Evolutionary conservation across 2,888 invertebrate species (phyloP).

Genomic region (Thymelicus sylvestris): DNA sequence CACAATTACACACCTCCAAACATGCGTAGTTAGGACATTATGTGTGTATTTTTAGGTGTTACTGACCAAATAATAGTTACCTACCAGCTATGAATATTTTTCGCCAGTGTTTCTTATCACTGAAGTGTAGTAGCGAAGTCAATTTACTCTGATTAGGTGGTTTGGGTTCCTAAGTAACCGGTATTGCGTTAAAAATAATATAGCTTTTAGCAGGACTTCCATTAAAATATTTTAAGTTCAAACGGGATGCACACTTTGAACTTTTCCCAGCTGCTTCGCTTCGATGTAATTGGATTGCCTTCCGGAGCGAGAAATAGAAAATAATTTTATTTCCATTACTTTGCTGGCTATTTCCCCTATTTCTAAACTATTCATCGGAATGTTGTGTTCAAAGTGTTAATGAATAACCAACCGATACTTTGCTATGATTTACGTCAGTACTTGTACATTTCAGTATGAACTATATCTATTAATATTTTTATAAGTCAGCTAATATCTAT

Average conservation of each 20-base stretch:
- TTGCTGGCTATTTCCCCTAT: constrained; percentile 4
- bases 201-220: background rate
- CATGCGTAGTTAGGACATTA: too few species aligned
- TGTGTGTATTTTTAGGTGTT: too few species aligned
- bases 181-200: background rate
- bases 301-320: constrained; percentile 28
- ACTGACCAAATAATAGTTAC: too few species aligned
- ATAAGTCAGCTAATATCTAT: too few species aligned
- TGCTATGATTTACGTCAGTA: background rate
- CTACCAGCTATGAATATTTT: too few species aligned
- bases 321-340: constrained; percentile 22
- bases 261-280: constrained; percentile 18
- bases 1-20: too few species aligned
- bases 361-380: constrained; percentile 6
- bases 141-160: background rate
- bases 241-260: constrained; percentile 14
- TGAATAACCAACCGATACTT: background rate
- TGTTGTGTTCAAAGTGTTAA: background rate
- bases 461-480: background rate
- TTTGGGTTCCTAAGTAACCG: background rate
- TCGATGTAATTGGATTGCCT: constrained; percentile 28
- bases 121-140: too few species aligned
- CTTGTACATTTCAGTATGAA: background rate
- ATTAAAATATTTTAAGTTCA: constrained; percentile 10
- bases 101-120: too few species aligned